phyloP scores from a whole-genome alignment of 2,888 invertebrate species.

The Polydrusus pterygomalis region DNA sequence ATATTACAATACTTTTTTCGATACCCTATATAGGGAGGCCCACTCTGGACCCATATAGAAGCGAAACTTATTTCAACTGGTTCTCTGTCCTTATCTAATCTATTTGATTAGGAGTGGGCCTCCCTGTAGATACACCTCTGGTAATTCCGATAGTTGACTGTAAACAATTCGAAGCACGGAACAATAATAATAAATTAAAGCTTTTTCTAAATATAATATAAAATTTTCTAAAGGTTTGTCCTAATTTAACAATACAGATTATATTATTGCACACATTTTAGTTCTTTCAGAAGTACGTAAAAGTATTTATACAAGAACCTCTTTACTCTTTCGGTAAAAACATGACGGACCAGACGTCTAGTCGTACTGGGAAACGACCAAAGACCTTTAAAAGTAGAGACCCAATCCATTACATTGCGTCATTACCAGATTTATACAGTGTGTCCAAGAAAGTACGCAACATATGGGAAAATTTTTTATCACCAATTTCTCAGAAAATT shows the following conservation, averaged over 20 bases:
- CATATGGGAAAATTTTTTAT: too few relatives aligned
- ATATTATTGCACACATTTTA: slow-evolving; percentile 11
- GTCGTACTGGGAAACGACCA: neutral
- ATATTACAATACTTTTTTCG: too few relatives aligned
- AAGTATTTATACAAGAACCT: slow-evolving; percentile 14
- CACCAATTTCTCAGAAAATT: too few relatives aligned
- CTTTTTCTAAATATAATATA: slow-evolving; percentile 21
- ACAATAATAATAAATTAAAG: slow-evolving; percentile 13
- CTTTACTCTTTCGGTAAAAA: neutral
- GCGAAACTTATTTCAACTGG: too few relatives aligned
- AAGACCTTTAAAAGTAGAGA: too few relatives aligned
- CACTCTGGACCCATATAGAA: neutral
- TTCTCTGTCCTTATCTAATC: too few relatives aligned
- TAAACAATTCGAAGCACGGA: neutral
- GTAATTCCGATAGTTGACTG: too few relatives aligned
- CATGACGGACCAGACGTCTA: neutral
- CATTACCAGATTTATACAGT: too few relatives aligned
- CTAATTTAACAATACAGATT: slow-evolving; percentile 14
- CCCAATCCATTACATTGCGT: too few relatives aligned
- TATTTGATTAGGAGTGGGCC: neutral
- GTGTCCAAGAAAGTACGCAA: too few relatives aligned
- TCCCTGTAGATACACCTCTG: neutral
- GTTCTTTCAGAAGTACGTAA: neutral
- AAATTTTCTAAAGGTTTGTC: slow-evolving; percentile 12
- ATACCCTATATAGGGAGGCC: too few relatives aligned